Conservation (phyloP, 2,113 vertebrate species). For the Marcusenius ussheri region DNA sequence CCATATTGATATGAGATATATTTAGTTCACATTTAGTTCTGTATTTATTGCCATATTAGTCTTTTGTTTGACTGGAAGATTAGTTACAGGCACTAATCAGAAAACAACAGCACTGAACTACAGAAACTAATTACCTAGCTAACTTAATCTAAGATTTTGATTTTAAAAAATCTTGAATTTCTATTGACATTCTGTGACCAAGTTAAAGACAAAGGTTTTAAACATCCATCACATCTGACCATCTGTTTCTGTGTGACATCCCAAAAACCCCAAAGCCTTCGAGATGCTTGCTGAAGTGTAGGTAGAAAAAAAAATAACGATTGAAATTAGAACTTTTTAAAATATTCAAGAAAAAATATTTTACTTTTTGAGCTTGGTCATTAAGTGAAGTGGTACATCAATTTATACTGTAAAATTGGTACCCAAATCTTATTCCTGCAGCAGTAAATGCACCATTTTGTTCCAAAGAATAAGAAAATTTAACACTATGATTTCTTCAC, state of each 20-base stretch:
- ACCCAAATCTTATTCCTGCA: background rate
- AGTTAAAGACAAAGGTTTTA: background rate
- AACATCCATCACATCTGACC: background rate
- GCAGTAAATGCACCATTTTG: background rate
- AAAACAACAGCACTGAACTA: background rate
- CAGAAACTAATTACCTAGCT: background rate
- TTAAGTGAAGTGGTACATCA: background rate
- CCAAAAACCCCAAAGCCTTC: background rate
- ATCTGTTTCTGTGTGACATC: background rate
- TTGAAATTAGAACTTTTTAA: background rate
- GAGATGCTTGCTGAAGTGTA: background rate
- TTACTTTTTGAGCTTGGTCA: background rate
- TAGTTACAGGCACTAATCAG: background rate
- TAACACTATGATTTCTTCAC: background rate
- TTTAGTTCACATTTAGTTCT: background rate
- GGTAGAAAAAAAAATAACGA: background rate
- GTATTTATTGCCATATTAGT: background rate
- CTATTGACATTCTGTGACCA: background rate
- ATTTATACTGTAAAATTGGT: background rate
- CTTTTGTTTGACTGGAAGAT: background rate
- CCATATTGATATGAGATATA: too few relatives aligned
- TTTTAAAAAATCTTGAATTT: background rate
- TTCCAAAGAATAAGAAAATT: background rate
- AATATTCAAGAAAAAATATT: background rate
- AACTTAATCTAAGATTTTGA: background rate